Evolutionary conservation across 2,888 invertebrate genomes (phyloP).

Genomic region (Orthosia cruda): DNA sequence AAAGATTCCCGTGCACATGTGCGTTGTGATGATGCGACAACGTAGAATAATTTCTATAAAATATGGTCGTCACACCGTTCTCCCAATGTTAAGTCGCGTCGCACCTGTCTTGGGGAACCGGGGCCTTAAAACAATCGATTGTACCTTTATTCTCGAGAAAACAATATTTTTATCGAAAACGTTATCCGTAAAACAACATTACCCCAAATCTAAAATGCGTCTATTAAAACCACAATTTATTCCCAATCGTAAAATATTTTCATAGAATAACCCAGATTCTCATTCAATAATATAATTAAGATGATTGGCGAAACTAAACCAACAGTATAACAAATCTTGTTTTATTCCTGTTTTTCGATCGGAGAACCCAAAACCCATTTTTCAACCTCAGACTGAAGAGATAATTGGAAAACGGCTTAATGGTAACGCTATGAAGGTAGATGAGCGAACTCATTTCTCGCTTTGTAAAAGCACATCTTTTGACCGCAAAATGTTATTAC

Average conservation of each 20-base stretch:
- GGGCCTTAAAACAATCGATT: background rate
- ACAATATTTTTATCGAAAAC: no score
- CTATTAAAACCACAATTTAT: background rate
- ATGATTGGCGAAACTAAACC: constrained; percentile 12
- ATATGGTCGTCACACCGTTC: no score
- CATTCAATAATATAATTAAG: constrained; percentile 17
- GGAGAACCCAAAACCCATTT: constrained; percentile 39
- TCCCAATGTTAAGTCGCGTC: no score
- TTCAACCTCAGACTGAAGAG: constrained; percentile 47
- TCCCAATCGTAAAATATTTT: constrained; percentile 1
- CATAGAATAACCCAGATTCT: background rate
- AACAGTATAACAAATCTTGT: constrained; percentile 31
- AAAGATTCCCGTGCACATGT: background rate
- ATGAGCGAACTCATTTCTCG: constrained; percentile 27
- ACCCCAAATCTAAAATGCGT: background rate
- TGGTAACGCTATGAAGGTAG: background rate
- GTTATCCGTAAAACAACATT: background rate
- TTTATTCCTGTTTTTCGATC: constrained; percentile 35
- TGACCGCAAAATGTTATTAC: no score
- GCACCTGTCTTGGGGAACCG: no score
- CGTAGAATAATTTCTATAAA: background rate
- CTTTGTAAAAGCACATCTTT: background rate
- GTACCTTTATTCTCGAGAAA: background rate
- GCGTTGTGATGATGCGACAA: background rate
- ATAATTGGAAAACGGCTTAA: constrained; percentile 62